Conservation (phyloP, 2,113 vertebrate genomes). For the Pachycephala philippinensis region DNA sequence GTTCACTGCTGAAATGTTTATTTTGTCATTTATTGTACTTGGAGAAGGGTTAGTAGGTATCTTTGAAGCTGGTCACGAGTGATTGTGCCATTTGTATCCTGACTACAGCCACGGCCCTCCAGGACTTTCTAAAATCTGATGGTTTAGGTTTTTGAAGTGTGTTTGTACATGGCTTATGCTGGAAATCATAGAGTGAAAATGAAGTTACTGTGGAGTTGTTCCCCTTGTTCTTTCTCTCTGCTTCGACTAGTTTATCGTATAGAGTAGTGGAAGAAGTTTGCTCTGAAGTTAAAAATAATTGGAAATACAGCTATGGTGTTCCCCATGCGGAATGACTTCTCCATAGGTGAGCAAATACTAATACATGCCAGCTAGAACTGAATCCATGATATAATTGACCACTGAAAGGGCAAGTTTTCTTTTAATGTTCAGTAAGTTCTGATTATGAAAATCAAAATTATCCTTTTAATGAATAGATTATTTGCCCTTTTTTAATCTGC, state of each 20-base stretch:
- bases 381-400: neutral
- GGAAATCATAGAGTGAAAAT: neutral
- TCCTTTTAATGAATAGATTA: neutral
- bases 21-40: neutral
- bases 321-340: neutral
- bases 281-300: neutral
- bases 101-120: neutral
- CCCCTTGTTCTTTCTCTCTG: neutral
- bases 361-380: neutral
- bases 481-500: neutral
- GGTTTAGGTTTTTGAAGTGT: neutral
- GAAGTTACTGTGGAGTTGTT: neutral
- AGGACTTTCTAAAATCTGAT: neutral
- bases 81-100: neutral
- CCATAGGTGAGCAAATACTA: neutral
- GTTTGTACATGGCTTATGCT: neutral
- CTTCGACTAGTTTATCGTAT: neutral
- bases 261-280: neutral
- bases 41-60: neutral
- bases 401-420: neutral
- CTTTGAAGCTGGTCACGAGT: neutral
- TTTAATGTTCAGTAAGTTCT: neutral
- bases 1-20: neutral
- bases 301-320: neutral
- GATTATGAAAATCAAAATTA: neutral